Base-by-base conservation (phyloP, 2,888 invertebrate species). In the Caenorhabditis macrosperma region DNA sequence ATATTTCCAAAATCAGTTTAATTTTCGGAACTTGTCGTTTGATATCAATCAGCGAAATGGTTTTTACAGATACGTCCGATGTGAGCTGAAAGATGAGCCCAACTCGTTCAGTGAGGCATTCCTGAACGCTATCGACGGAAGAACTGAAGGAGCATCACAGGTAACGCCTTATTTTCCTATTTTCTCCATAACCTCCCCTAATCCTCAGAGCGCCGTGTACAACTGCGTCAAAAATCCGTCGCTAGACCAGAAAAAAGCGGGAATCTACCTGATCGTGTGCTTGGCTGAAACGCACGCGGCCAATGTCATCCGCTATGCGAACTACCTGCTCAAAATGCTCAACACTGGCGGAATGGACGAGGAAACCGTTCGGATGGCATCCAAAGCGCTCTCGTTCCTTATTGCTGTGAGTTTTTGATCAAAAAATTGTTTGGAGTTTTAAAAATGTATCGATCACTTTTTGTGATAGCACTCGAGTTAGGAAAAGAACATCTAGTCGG, bases 301-400 rank as follows among this genome's bases (percentile, higher is more conserved):
- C 22, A 74, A 83, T 46, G 74, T 83, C 1, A 66, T 82, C 20
- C 33, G 81, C 41, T 82, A 85, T 61, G 68, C 85, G 0, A 80
- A 86, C 55, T 84, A 81, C 54, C 66, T 86, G 9, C 66, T 84
- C 20, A 83, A 82, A 38, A 79, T 79, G 75, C 22, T 79, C 10
- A 77, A 67, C 28, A 46, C 50, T 15, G 68, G 60, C 10, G 60
- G 54, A 64, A 83, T 81, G 57, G 84, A 87, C 44, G 86, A 88
- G 33, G 68, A 94, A 17, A 95, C 97, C 0, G 96, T 97, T 95
- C 96, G 97, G 92, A 93, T 97, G 85, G 96, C 97, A 3, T 96
- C 97, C 1, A 95, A 95, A 91, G 97, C 97, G 4, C 94, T 98
- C 84, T 97, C 97, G 0, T 95, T 95, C 85, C 92, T 99, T 66